Conservation (phyloP, 2,888 invertebrate species). For the Pollenia labialis region DNA sequence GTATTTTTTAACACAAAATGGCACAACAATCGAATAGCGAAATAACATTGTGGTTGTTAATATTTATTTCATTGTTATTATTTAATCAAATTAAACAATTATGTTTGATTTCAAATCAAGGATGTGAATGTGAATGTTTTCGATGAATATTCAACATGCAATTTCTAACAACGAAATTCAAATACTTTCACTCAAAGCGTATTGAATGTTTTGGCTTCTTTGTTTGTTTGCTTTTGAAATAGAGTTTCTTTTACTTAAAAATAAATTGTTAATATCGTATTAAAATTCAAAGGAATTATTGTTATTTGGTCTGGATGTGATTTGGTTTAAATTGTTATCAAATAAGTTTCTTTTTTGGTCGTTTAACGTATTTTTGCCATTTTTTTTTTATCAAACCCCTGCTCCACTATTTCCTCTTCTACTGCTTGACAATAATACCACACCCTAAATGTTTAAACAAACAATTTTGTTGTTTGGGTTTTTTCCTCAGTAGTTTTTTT, state of each 20-base stretch:
- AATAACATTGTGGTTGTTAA: slow-evolving; percentile 28
- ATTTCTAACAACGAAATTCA: slow-evolving; percentile 32
- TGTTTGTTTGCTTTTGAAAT: slow-evolving; percentile 19
- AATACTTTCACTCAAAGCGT: slow-evolving; percentile 53
- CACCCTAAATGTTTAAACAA: slow-evolving; percentile 59
- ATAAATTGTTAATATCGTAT: neutral
- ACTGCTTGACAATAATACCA: neutral
- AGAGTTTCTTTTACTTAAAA: neutral
- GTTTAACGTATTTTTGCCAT: slow-evolving; percentile 18
- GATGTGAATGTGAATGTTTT: slow-evolving; percentile 34
- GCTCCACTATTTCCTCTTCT: neutral
- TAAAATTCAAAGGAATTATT: slow-evolving; percentile 7
- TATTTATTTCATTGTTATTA: slow-evolving; percentile 41
- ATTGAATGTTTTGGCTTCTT: neutral
- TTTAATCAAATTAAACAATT: slow-evolving; percentile 60
- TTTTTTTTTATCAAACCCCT: neutral
- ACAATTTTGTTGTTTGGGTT: slow-evolving; percentile 39
- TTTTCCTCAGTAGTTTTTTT: neutral
- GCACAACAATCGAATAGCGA: slow-evolving; percentile 12
- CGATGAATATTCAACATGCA: slow-evolving; percentile 45
- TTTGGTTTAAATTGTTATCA: slow-evolving; percentile 13
- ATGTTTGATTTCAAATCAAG: slow-evolving; percentile 35
- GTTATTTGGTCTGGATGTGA: neutral
- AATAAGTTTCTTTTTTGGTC: neutral
- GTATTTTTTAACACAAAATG: neutral